phyloP scores from a whole-genome alignment of 2,888 invertebrate genomes.

The Globia sparganii region DNA sequence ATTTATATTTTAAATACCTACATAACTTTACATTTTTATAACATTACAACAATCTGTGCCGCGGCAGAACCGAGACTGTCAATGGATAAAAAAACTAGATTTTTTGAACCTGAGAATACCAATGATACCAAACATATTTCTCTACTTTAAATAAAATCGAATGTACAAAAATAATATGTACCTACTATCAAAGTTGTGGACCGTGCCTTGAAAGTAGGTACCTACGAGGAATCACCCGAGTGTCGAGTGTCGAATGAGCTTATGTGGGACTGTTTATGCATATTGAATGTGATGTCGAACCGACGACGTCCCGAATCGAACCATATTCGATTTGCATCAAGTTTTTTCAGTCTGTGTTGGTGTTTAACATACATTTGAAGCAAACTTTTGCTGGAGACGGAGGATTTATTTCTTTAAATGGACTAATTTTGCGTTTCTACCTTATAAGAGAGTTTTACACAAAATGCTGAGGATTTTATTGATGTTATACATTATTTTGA shows the following conservation, averaged over 20 bases:
- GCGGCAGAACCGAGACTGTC: background rate
- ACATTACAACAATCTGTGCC: background rate
- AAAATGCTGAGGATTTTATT: background rate
- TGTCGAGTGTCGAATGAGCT: constrained; percentile 34
- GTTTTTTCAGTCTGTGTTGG: constrained; percentile 13
- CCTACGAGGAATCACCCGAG: constrained; percentile 17
- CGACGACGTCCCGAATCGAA: background rate
- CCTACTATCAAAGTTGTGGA: constrained; percentile 6
- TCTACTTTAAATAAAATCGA: constrained; percentile 25
- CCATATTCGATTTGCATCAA: constrained; percentile 46
- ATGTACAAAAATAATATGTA: background rate
- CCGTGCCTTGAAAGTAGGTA: background rate
- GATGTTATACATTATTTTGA: background rate
- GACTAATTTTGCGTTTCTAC: background rate
- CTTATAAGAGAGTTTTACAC: background rate
- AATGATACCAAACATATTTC: background rate
- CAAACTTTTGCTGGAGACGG: constrained; percentile 4
- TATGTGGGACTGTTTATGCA: constrained; percentile 38
- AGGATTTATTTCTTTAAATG: background rate
- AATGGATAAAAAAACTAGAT: background rate
- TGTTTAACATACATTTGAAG: constrained; percentile 38
- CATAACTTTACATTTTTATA: background rate
- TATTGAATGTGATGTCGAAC: constrained; percentile 35
- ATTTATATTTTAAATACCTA: background rate
- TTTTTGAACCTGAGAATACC: too few relatives aligned